These are phyloP conservation scores for Platyrinchus mystaceus DNA, from an alignment of 2,797 vertebrate species.

Conservation along the genomic window DNA sequence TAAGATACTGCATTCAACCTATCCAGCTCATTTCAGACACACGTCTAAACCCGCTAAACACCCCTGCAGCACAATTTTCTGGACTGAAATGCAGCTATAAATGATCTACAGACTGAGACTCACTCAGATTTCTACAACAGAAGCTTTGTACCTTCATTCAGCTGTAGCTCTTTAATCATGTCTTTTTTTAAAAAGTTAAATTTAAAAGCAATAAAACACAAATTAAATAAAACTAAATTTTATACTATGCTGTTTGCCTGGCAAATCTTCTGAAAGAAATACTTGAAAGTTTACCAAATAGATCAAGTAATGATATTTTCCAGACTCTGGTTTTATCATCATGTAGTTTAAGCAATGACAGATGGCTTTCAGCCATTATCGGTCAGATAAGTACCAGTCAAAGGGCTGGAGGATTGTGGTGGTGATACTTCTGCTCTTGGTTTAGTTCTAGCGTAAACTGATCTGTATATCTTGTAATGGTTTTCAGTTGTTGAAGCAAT, in stretches of 20 bases:
- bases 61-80: not conserved
- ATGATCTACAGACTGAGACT: not conserved
- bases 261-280: conserved; percentile 51
- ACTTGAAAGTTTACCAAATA: conserved; percentile 42
- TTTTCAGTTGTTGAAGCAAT: conserved; percentile 21
- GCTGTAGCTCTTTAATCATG: conserved; percentile 12
- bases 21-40: not conserved
- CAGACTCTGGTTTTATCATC: conserved; percentile 70
- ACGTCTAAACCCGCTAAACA: not conserved
- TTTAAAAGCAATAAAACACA: conserved; percentile 63
- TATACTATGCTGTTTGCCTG: conserved; percentile 12
- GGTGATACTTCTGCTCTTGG: not conserved
- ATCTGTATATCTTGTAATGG: not conserved
- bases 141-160: conserved; percentile 20
- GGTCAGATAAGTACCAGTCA: conserved; percentile 38
- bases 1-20: not conserved
- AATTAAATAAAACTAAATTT: conserved; percentile 65
- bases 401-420: not conserved
- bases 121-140: not conserved
- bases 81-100: not conserved
- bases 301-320: conserved; percentile 65
- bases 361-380: conserved; percentile 23
- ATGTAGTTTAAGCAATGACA: conserved; percentile 47
- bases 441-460: not conserved
- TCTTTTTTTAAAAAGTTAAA: conserved; percentile 46